A percentile compares a stretch with the other conserved stretches of the same genome.
phyloP scores from a whole-genome alignment of 2,888 invertebrate genomes.

The Acanthosepion esculentum region DNA sequence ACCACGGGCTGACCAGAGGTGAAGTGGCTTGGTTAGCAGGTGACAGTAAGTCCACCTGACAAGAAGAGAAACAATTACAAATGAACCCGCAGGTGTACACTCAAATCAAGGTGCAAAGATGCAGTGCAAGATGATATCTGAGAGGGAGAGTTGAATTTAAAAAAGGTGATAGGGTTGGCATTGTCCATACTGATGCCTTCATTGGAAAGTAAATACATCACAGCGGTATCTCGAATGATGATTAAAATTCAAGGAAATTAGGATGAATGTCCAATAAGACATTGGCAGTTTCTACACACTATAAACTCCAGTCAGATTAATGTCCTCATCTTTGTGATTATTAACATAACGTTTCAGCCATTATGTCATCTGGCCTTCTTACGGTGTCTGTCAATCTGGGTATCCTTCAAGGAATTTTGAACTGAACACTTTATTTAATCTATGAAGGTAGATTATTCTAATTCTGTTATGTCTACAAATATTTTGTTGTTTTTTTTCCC shows the following conservation, averaged over 20 bases:
- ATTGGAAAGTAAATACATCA: not conserved
- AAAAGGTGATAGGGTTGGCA: not conserved
- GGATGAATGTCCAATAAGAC: not conserved
- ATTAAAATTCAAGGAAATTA: not conserved
- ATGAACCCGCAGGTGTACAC: not conserved
- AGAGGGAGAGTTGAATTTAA: not conserved
- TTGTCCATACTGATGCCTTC: not conserved
- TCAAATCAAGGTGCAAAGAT: not conserved
- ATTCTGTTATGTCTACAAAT: too few species aligned
- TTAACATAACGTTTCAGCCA: too few species aligned
- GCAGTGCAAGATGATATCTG: not conserved
- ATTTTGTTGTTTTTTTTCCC: too few species aligned
- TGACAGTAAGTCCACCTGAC: not conserved
- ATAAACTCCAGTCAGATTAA: too few species aligned
- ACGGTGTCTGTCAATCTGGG: too few species aligned
- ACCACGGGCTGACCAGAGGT: constrained; percentile 35
- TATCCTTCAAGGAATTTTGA: too few species aligned
- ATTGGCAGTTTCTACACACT: not conserved
- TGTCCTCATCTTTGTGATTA: too few species aligned
- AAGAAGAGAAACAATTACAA: not conserved
- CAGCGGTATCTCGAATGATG: not conserved
- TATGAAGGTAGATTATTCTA: too few species aligned
- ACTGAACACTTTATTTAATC: too few species aligned
- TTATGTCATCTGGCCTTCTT: too few species aligned
- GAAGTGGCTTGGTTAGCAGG: constrained; percentile 8